phyloP scores from a whole-genome alignment of 2,888 invertebrate genomes.

The Polymixis flavicincta region DNA sequence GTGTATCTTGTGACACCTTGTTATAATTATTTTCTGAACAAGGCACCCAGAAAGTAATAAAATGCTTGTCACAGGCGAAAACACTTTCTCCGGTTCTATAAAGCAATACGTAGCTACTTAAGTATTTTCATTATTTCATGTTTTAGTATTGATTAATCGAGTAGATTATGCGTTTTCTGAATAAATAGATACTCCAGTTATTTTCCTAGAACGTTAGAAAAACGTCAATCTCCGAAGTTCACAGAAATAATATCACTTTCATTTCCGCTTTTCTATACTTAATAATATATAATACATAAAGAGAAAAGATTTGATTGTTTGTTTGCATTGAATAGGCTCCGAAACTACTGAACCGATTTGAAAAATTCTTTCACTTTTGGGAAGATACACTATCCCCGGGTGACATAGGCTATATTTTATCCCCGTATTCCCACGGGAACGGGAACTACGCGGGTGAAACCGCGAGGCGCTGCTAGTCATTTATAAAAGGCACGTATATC shows the following conservation, averaged over 20 bases:
- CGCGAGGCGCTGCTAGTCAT: too few species aligned
- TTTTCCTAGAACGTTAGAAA: conserved; percentile 7
- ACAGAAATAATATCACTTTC: background rate
- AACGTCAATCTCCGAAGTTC: background rate
- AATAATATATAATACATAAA: too few species aligned
- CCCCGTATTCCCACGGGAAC: too few species aligned
- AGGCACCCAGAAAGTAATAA: background rate
- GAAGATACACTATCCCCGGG: too few species aligned
- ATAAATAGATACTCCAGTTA: background rate
- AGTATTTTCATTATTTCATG: conserved; percentile 18
- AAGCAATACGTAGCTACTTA: background rate
- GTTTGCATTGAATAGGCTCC: too few species aligned
- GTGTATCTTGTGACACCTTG: background rate
- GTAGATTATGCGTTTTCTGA: background rate
- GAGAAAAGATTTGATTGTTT: too few species aligned
- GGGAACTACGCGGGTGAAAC: too few species aligned
- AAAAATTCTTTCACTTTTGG: too few species aligned
- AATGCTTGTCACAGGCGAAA: background rate
- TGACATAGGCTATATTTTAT: too few species aligned
- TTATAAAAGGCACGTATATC: background rate
- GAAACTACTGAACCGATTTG: too few species aligned
- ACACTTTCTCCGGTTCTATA: background rate
- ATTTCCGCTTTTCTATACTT: too few species aligned
- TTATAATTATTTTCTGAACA: background rate
- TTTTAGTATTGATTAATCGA: background rate